Percentiles rank a stretch among this genome's conserved stretches.
These are phyloP conservation scores for Alaudala cheleensis DNA, from an alignment of 2,113 vertebrate genomes.

Conservation along the genomic window DNA sequence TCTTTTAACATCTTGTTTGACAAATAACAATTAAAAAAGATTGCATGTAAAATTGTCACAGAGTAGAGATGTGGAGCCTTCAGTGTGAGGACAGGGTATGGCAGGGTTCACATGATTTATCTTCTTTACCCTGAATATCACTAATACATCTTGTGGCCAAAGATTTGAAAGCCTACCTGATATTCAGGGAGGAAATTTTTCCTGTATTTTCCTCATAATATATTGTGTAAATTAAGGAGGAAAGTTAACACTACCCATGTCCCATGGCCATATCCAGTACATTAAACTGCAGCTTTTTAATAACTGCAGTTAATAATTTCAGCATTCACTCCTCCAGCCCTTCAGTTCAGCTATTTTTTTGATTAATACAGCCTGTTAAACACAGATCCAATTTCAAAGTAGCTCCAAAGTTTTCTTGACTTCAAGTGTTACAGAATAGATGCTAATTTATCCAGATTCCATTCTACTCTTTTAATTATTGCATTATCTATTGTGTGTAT, in stretches of 20 bases:
- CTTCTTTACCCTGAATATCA: not conserved
- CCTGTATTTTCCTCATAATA: not conserved
- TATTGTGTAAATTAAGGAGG: not conserved
- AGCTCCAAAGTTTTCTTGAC: not conserved
- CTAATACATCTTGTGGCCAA: not conserved
- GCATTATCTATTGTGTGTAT: not conserved
- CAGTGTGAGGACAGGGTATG: not conserved
- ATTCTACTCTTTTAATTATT: not conserved
- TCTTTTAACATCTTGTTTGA: not conserved
- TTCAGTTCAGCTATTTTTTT: not conserved
- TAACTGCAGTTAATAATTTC: not conserved
- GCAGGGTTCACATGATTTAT: not conserved
- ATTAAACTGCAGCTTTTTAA: not conserved
- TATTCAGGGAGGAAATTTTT: not conserved
- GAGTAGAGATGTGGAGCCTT: not conserved
- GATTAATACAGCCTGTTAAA: not conserved
- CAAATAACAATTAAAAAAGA: not conserved
- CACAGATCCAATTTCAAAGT: not conserved
- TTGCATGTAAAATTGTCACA: not conserved
- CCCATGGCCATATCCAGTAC: not conserved
- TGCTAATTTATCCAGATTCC: not conserved
- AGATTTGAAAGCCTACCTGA: not conserved
- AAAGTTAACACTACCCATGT: not conserved
- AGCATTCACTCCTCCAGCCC: not conserved
- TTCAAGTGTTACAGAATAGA: not conserved